A percentile compares a stretch with the other conserved stretches of the same genome.
These are phyloP conservation scores for Platichthys flesus DNA, from an alignment of 2,113 vertebrate genomes.

Conservation along the genomic window DNA sequence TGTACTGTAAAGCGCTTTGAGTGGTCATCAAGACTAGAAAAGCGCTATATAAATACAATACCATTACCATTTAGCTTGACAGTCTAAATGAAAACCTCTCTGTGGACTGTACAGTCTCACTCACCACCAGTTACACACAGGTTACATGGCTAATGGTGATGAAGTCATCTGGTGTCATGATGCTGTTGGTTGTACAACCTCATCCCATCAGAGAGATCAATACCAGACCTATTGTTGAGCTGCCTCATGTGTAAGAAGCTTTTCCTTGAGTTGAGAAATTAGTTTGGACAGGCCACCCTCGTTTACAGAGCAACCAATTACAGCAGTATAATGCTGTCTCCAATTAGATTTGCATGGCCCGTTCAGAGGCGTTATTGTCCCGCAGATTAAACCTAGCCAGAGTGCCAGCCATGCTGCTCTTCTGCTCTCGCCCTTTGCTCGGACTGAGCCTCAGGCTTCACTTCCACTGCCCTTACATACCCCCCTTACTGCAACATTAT, in stretches of 20 bases:
- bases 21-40: too few species aligned
- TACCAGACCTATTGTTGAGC: conserved; percentile 42
- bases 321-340: conserved; percentile 62
- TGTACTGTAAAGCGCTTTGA: too few species aligned
- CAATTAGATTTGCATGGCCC: conserved; percentile 68
- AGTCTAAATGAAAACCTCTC: not conserved
- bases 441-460: conserved; percentile 10
- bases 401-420: conserved; percentile 13
- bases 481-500: not conserved
- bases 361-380: conserved; percentile 47
- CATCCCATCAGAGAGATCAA: conserved; percentile 23
- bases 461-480: not conserved
- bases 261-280: conserved; percentile 45
- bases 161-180: conserved; percentile 16
- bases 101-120: not conserved
- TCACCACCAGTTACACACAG: not conserved
- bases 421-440: conserved; percentile 17
- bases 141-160: conserved; percentile 12
- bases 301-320: conserved; percentile 70
- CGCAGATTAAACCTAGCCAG: conserved; percentile 57
- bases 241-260: conserved; percentile 23
- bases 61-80: too few species aligned
- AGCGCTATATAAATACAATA: too few species aligned
- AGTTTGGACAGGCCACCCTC: conserved; percentile 62
- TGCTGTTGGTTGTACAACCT: conserved; percentile 1